Percentiles rank a stretch among this genome's conserved stretches.
Conservation (phyloP, 1,140 invertebrate genomes). For the Drosophila nasuta region DNA sequence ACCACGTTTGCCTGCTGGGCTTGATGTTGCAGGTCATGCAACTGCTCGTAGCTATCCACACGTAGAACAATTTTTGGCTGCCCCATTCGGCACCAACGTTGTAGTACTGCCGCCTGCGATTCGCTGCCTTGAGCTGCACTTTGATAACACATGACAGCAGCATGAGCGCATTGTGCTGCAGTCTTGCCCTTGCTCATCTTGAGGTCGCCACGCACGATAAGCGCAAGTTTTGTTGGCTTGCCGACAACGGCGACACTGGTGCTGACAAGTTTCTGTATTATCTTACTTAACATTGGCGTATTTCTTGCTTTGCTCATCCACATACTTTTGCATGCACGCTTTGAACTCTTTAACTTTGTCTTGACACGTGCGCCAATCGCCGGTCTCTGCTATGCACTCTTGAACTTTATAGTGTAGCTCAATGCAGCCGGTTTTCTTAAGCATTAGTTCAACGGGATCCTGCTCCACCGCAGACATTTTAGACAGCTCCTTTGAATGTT, state of each 20-base stretch:
- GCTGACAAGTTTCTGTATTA: slow-evolving; percentile 53
- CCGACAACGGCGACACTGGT: slow-evolving; percentile 28
- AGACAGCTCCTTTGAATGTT: slow-evolving; percentile 11
- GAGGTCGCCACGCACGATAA: slow-evolving; percentile 91
- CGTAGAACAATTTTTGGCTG: slow-evolving; percentile 91
- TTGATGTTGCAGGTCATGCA: slow-evolving; percentile 85
- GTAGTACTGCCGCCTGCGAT: slow-evolving; percentile 84
- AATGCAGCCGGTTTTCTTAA: slow-evolving; percentile 94
- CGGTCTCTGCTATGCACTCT: slow-evolving; percentile 94
- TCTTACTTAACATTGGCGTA: slow-evolving; percentile 78
- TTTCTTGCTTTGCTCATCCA: slow-evolving; percentile 81
- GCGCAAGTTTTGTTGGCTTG: slow-evolving; percentile 88
- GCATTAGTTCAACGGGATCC: slow-evolving; percentile 93
- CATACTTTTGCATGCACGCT: slow-evolving; percentile 89
- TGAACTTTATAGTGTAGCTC: slow-evolving; percentile 93
- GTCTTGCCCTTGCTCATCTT: slow-evolving; percentile 93
- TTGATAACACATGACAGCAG: slow-evolving; percentile 89
- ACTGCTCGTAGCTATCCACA: slow-evolving; percentile 86
- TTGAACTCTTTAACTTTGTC: slow-evolving; percentile 91
- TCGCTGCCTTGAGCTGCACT: slow-evolving; percentile 85
- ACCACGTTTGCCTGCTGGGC: slow-evolving; percentile 87
- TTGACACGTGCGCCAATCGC: slow-evolving; percentile 96
- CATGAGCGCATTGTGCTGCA: slow-evolving; percentile 93
- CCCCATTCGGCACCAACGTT: slow-evolving; percentile 88
- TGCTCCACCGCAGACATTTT: slow-evolving; percentile 61